phyloP scores from a whole-genome alignment of 2,888 invertebrate species.

The Cantharis flavilabris region DNA sequence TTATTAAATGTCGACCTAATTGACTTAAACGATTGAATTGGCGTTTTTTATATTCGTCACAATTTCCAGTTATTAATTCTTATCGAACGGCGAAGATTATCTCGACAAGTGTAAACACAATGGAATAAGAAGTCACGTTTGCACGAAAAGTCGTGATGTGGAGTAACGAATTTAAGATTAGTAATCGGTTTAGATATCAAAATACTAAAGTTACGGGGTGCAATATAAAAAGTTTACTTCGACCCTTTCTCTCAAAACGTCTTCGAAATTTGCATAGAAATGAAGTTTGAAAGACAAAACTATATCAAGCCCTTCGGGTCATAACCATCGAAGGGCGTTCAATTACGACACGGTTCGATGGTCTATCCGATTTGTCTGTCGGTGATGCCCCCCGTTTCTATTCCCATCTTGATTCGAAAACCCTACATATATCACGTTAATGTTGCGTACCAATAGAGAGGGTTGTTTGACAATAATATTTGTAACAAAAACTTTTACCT shows the following conservation, averaged over 20 bases:
- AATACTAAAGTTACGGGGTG: neutral
- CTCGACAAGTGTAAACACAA: neutral
- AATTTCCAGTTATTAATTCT: neutral
- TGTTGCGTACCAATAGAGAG: constrained; percentile 25
- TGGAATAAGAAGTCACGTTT: constrained; percentile 27
- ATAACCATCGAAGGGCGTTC: constrained; percentile 40
- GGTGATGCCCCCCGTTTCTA: constrained; percentile 23
- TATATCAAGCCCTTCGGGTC: constrained; percentile 34
- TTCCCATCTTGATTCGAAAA: constrained; percentile 12
- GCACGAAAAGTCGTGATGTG: constrained; percentile 28
- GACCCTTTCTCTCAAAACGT: constrained; percentile 8
- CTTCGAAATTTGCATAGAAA: constrained; percentile 27
- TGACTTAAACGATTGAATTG: neutral
- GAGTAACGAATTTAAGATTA: constrained; percentile 8
- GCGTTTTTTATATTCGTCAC: neutral
- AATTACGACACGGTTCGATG: constrained; percentile 44
- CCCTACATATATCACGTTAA: constrained; percentile 33
- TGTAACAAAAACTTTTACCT: neutral
- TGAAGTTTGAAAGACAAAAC: constrained; percentile 24
- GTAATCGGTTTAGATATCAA: neutral
- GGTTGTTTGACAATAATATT: neutral
- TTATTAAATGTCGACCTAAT: neutral
- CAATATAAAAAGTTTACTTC: neutral
- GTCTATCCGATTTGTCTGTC: constrained; percentile 42
- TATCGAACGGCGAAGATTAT: neutral